A percentile compares a stretch with the other conserved stretches of the same genome.
Evolutionary conservation across 2,113 vertebrate species (phyloP).

Genomic region (Oryctolagus cuniculus): DNA sequence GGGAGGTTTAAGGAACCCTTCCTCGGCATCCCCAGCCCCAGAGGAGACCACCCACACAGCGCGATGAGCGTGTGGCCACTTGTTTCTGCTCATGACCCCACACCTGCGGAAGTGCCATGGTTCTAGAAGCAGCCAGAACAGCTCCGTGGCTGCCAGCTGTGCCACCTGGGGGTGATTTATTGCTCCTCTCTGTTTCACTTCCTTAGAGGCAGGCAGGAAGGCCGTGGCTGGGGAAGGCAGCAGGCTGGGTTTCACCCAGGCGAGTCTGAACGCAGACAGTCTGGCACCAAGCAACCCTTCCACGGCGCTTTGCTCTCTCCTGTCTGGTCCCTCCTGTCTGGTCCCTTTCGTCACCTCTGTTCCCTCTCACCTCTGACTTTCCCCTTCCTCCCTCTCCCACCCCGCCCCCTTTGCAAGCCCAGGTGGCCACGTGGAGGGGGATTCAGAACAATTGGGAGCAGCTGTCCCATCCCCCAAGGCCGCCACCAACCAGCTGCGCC

Average conservation of each 20-base stretch:
- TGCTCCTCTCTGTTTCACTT: not conserved
- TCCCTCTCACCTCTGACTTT: no score
- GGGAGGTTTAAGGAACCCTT: not conserved
- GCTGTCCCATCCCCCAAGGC: not conserved
- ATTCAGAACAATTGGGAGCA: not conserved
- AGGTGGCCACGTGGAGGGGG: not conserved
- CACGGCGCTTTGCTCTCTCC: not conserved
- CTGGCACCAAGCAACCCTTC: not conserved
- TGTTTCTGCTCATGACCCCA: not conserved
- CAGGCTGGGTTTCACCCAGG: not conserved
- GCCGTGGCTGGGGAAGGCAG: not conserved
- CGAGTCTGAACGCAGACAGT: not conserved
- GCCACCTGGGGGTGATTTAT: not conserved
- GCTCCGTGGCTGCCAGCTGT: no score
- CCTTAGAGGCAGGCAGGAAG: not conserved
- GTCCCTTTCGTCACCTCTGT: not conserved
- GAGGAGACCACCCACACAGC: not conserved
- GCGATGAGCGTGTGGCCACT: accelerated
- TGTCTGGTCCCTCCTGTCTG: not conserved
- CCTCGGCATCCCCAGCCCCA: not conserved
- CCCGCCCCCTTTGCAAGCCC: no score
- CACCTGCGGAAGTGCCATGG: not conserved
- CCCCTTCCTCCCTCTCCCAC: no score
- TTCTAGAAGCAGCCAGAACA: not conserved
- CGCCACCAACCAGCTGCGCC: not conserved